phyloP scores from a whole-genome alignment of 1,140 invertebrate species.

The Oreohelix idahoensis region DNA sequence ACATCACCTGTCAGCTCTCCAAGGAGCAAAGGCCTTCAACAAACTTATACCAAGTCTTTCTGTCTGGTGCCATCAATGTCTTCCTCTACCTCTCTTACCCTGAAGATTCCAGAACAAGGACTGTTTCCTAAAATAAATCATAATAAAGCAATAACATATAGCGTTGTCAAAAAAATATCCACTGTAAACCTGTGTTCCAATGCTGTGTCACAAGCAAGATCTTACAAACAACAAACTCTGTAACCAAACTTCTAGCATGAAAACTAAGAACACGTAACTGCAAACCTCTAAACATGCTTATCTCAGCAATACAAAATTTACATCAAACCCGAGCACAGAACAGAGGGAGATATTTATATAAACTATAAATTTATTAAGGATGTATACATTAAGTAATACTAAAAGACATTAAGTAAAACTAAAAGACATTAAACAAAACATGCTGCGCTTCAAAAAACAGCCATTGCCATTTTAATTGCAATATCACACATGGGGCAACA shows the following conservation, averaged over 20 bases:
- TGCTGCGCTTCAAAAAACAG: neutral
- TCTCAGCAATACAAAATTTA: neutral
- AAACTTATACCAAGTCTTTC: no score
- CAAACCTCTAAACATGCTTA: neutral
- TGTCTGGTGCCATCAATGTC: no score
- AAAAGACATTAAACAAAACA: neutral
- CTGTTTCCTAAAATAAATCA: no score
- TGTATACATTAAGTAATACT: neutral
- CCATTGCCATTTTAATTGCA: conserved; percentile 1
- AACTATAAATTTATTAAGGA: neutral
- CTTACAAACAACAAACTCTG: neutral
- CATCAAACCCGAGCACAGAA: neutral
- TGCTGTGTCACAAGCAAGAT: neutral
- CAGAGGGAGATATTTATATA: neutral
- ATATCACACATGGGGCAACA: neutral
- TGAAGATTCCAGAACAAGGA: no score
- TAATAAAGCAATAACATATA: no score
- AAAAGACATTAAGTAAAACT: neutral
- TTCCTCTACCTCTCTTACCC: no score
- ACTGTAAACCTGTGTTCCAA: no score
- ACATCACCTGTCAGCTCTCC: no score
- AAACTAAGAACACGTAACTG: neutral
- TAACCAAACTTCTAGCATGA: neutral
- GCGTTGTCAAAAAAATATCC: no score
- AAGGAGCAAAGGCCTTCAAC: no score